Base-by-base conservation (phyloP, 2,797 vertebrate species). In the Alosa sapidissima region DNA sequence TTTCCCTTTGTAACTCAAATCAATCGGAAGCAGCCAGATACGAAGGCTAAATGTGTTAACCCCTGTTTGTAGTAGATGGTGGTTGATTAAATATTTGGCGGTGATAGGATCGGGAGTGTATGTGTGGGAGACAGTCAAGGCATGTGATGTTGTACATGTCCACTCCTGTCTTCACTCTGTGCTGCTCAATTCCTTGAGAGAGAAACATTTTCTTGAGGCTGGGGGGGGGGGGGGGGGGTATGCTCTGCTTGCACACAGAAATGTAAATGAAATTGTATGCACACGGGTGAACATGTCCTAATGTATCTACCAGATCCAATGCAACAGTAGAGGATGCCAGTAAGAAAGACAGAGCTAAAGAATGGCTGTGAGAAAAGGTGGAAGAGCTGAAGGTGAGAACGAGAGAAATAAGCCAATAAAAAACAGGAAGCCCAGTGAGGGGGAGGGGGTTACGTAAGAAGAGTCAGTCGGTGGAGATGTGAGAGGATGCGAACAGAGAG, bases 381-480 rank as follows among this genome's bases (percentile, higher is more conserved):
- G 93, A 93, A 93, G 91, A 89, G 84, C 87, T 89, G 91, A 91
- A 90, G 91, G 91, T 91, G 89, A 92, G 90, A 93, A 92, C 89
- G 91, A 92, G 90, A 91, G 91, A 93, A 93, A 94, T 93, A 91
- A 93, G 92, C 93, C 92, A 94, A 93, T 93, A 93, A 92, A 94
- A 94, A 86, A 88, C 89, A 91, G 91, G 88, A 90, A 87, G 89
- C 90, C 88, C 88, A 88, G 89, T 90, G 91, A 91, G 92, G 92
- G 92, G 92, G 91, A 90, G 92, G 94, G 91, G 92, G 91, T 95
- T 95, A 95, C 90, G 92, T 96, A 96, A 96, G 94, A 95, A 90
- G 92, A 94, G 93, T 91, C 92, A 92, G 93, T 94, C 93, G 93
- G 91, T 93, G 90, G 88, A 91, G 91, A 91, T 90, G 91, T 91